Evolutionary conservation across 1,140 invertebrate genomes (phyloP), one percentile per base, ranked within the genome.

Genomic region (Tetramorium alpestre): DNA sequence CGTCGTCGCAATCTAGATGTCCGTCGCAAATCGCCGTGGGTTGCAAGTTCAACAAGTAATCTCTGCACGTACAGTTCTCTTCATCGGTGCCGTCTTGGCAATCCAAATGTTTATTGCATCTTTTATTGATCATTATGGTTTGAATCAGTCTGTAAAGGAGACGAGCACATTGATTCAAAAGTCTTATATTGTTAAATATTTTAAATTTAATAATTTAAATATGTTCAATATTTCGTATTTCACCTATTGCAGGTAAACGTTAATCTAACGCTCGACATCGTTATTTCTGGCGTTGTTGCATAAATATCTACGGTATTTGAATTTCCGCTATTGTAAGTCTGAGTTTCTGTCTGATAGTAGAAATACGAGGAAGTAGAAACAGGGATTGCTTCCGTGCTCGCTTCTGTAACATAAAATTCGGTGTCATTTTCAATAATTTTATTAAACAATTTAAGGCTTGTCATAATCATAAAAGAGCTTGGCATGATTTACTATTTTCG

Each of bases 21-120:
- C 97, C 97, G 95, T 99, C 97, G 92, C 98, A 99, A 86, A 98
- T 95, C 0, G 96, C 94, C 6, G 94, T 93, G 16, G 96, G 94
- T 89, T 96, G 92, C 11, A 93, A 90, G n/a, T 93, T 93, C 51
- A 89, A 89, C 1, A 98, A 94, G 92, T 96, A 97, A 90, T 98
- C 97, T 64, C 94, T 95, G 93, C 98, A 98, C 0, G 95, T 96
- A 91, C 98, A 99, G 87, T 96, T 94, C 1, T 95, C 87, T 95
- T 98, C 98, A 94, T 99, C 98, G 0, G 97, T 97, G 18, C 97
- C 97, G 94, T 99, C 98, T 92, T 98, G 97, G 94, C 98, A 98
- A 91, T 98, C 98, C 22, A 96, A 92, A 58, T 96, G 94, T 33
- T 96, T 96, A 93, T 99, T 96, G 92, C 98, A 99, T 70, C 96